Percentiles rank a stretch among this genome's conserved stretches.
Evolutionary conservation across 2,888 invertebrate species (phyloP).

Genomic region (Microchrysa polita): DNA sequence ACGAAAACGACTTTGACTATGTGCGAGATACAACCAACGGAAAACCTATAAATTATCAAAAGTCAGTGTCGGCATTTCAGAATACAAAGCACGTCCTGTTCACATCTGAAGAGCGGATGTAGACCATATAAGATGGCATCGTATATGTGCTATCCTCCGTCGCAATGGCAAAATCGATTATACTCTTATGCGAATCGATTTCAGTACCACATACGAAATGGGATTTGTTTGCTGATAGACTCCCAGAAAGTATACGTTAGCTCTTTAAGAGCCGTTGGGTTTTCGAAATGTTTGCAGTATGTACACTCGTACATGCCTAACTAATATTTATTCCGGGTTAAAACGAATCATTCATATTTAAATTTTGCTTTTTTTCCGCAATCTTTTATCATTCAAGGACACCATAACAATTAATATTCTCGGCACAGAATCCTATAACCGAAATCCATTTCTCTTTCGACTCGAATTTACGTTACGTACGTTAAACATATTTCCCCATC

Average conservation of each 20-base stretch:
- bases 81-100: constrained; percentile 11
- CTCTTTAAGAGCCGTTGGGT: no score
- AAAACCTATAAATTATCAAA: constrained; percentile 8
- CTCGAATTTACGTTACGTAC: no score
- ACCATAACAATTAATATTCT: no score
- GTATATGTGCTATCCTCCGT: background rate
- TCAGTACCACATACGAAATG: background rate
- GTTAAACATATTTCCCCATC: background rate
- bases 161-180: background rate
- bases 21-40: background rate
- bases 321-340: no score
- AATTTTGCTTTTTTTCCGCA: no score
- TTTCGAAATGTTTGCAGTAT: no score
- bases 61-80: background rate
- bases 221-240: background rate
- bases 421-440: no score
- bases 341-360: no score
- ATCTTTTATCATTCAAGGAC: no score
- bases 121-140: background rate
- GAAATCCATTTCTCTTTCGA: no score
- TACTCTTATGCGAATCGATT: background rate
- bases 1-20: background rate
- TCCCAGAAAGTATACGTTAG: background rate
- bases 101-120: background rate
- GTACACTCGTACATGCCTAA: no score